Conservation (phyloP, 2,888 invertebrate species). For the Gasteruption jaculator region DNA sequence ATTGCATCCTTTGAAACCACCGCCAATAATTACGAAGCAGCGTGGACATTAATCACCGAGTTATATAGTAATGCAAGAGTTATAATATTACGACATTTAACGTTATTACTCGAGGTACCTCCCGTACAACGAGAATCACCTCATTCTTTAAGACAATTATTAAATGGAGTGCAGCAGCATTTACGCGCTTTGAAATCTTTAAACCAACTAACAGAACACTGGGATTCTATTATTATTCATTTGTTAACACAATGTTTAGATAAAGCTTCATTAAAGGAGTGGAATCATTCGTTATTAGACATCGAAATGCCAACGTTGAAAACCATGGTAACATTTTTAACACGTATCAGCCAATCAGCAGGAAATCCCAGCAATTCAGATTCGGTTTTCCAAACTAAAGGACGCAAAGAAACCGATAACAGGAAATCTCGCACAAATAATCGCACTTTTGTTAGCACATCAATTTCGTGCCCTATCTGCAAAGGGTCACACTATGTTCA, state of each 20-base stretch:
- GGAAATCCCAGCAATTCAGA: neutral
- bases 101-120: slow-evolving; percentile 10
- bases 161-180: slow-evolving; percentile 5
- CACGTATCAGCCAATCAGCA: slow-evolving; percentile 3
- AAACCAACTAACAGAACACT: slow-evolving; percentile 11
- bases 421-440: neutral
- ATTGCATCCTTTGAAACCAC: slow-evolving; percentile 16
- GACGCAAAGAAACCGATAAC: too few species aligned
- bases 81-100: slow-evolving; percentile 13
- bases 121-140: slow-evolving; percentile 8
- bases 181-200: slow-evolving; percentile 11
- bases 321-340: too few species aligned
- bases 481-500: neutral
- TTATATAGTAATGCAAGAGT: slow-evolving; percentile 14
- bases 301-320: too few species aligned
- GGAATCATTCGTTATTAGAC: too few species aligned
- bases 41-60: slow-evolving; percentile 18
- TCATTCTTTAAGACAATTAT: slow-evolving; percentile 4
- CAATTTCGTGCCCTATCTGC: neutral
- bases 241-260: neutral
- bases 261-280: too few species aligned
- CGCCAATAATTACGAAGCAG: slow-evolving; percentile 18
- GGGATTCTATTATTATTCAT: slow-evolving; percentile 7
- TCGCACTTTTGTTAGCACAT: neutral
- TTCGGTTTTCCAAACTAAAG: neutral